A percentile compares a stretch with the other conserved stretches of the same genome.
phyloP scores from a whole-genome alignment of 2,113 vertebrate species.

The Myrmecophaga tridactyla region DNA sequence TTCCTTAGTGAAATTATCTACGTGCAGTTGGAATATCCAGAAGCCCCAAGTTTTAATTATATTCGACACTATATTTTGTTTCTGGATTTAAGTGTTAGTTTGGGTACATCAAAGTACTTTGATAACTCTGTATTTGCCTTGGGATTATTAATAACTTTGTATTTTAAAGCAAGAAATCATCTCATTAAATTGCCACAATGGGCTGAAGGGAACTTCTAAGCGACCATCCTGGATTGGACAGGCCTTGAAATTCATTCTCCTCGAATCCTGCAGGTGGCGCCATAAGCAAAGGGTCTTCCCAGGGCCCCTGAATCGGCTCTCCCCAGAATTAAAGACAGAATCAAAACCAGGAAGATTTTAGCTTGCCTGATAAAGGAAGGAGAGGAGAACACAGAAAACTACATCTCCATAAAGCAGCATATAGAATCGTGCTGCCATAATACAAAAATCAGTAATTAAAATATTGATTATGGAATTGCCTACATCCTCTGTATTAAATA shows the following conservation, averaged over 20 bases:
- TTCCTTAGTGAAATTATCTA: not conserved
- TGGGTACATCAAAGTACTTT: not conserved
- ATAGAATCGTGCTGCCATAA: not conserved
- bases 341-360: not conserved
- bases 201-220: not conserved
- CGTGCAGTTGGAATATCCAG: not conserved
- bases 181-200: not conserved
- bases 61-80: not conserved
- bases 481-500: conserved; percentile 53
- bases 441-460: conserved; percentile 67
- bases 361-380: not conserved
- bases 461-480: conserved; percentile 70
- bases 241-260: not conserved
- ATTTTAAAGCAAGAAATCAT: not conserved
- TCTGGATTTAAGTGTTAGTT: not conserved
- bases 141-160: not conserved
- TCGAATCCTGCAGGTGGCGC: conserved; percentile 77
- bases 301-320: not conserved
- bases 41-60: not conserved
- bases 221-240: not conserved
- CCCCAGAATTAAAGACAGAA: not conserved
- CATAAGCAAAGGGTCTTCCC: conserved; percentile 46
- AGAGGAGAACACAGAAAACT: not conserved
- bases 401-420: not conserved
- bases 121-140: not conserved